Conservation (phyloP, 2,888 invertebrate genomes). For the Caenorhabditis wallacei region DNA sequence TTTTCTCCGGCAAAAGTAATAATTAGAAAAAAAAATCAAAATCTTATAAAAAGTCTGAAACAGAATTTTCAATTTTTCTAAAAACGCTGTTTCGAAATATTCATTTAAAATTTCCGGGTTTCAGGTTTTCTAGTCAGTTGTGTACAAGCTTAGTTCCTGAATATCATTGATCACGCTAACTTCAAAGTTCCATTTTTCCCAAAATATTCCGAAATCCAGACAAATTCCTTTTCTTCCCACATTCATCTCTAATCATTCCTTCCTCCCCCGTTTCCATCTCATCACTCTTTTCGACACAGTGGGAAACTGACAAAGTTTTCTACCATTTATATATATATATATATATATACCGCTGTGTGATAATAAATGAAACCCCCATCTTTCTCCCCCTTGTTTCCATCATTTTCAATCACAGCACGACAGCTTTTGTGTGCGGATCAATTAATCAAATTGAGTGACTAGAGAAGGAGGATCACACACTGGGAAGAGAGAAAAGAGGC, state of each 20-base stretch:
- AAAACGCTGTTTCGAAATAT: too few relatives aligned
- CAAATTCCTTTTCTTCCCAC: not conserved
- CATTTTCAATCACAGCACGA: too few relatives aligned
- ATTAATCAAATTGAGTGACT: conserved; percentile 31
- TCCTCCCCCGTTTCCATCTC: not conserved
- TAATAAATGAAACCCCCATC: conserved; percentile 9
- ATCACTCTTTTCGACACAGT: not conserved
- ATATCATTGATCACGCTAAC: too few relatives aligned
- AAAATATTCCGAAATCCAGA: too few relatives aligned
- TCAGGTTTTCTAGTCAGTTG: too few relatives aligned
- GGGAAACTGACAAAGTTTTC: not conserved
- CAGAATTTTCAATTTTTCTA: too few relatives aligned
- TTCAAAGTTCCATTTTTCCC: too few relatives aligned
- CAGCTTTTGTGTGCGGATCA: not conserved
- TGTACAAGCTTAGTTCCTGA: too few relatives aligned
- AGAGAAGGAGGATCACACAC: not conserved
- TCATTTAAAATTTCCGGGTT: too few relatives aligned
- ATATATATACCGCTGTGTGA: conserved; percentile 8
- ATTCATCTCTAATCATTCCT: not conserved
- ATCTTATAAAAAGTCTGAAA: too few relatives aligned
- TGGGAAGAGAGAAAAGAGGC: not conserved
- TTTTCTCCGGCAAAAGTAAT: too few relatives aligned
- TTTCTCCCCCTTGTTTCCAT: conserved; percentile 24
- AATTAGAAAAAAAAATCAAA: too few relatives aligned
- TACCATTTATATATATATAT: not conserved